Evolutionary conservation across 64 coral and sea anemone genomes (phyloP), one percentile per base, ranked within the genome.

Genomic region (Platygyra sinensis): DNA sequence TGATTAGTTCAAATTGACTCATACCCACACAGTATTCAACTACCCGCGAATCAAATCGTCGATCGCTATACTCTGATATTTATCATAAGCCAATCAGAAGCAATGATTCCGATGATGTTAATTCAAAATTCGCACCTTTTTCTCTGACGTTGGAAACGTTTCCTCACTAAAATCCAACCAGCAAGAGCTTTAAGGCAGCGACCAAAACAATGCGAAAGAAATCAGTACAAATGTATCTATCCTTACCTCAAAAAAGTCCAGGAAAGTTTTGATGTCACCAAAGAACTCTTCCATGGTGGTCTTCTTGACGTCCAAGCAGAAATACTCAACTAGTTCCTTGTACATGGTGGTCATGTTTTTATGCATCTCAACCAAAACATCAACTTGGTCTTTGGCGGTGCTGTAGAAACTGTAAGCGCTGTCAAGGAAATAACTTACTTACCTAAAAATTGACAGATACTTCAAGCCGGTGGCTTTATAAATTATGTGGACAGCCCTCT

Each of bases 281-380:
- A 98, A 98, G 87, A 98, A 98, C 59, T 98, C 96, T 79, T 98
- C 96, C 72, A 98, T 83, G 6, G 90, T 89, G 3, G 94, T 93
- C 93, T 98, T 98, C 90, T 98, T 98, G 46, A 79, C 30, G 73
- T 98, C 96, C 90, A 98, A 92, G 61, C 93, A 94, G 87, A 95
- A 98, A 79, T 87, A 98, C 38, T 93, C 87, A 8, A 92, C 89
- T 15, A 98, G 87, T 72, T 98, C 96, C 51, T 87, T 91, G 83
- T 93, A 98, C 96, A 98, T 98, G 4, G 94, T 98, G 17, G 91
- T 91, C 96, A 98, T 98, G 60, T 98, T 98, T 67, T 98, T 98
- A 67, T 95, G 90, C 96, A 98, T 98, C 65, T 98, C 96, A 24
- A 95, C 96, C 83, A 98, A 72, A n/a, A 98, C 94, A 46, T 98